These are phyloP conservation scores for Strix uralensis DNA, from an alignment of 2,113 vertebrate genomes.

Conservation along the genomic window DNA sequence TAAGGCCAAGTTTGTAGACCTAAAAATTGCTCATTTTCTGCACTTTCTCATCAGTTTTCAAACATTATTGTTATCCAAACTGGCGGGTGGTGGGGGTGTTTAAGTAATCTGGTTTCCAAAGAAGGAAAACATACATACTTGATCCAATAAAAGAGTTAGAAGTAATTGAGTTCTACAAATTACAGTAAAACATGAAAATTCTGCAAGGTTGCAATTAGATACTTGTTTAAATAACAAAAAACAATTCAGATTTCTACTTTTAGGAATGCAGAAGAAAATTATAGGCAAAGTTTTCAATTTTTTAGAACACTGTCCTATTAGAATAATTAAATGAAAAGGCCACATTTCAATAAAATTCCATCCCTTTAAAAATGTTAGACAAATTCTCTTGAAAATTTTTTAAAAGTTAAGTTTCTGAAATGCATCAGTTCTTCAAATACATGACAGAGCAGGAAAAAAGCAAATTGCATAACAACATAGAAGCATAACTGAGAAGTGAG, in stretches of 20 bases:
- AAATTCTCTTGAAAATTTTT: not conserved
- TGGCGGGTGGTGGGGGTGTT: not conserved
- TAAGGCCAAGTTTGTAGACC: not conserved
- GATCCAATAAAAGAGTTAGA: not conserved
- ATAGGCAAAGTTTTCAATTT: not conserved
- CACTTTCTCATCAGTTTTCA: not conserved
- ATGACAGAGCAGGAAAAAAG: not conserved
- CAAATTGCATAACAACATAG: not conserved
- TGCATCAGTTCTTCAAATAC: not conserved
- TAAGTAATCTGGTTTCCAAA: not conserved
- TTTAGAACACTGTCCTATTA: not conserved
- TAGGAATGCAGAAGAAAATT: not conserved
- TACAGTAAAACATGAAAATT: not conserved
- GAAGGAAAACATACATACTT: not conserved
- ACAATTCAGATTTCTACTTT: not conserved
- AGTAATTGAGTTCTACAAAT: not conserved
- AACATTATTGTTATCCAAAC: not conserved
- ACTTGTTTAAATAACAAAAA: not conserved
- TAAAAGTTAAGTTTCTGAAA: not conserved
- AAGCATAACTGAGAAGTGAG: not conserved
- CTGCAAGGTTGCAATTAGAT: not conserved
- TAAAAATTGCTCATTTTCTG: not conserved
- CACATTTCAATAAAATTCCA: not conserved
- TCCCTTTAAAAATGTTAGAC: not conserved
- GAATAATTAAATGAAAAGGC: not conserved